Evolutionary conservation across 2,888 invertebrate genomes (phyloP), one percentile per base, ranked within the genome.

Genomic region (Odontocerum albicorne): DNA sequence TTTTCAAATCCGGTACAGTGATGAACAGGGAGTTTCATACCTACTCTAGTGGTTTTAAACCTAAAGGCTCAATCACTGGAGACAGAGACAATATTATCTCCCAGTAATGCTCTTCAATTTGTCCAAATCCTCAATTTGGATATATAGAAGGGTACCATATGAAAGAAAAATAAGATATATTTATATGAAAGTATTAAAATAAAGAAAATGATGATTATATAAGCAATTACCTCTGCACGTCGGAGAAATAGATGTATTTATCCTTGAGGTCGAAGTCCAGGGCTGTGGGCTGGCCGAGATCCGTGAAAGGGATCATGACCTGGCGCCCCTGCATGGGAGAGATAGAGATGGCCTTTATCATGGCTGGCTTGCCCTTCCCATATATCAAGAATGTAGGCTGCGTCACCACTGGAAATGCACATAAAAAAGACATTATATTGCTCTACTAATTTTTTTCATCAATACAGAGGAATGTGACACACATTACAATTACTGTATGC

Each of bases 291-390:
- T 83, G 76, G 38, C 77, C 76, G 15, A 86, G 78, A 68, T 83
- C 82, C 35, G 83, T 79, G 63, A 91, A 84, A 22, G 92, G 91
- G 60, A 84, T 77, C 70, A 85, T 86, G 42, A 85, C 82, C 68
- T 84, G 83, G 51, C 72, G 70, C 56, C 67, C 69, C 53, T 65
- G 68, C 42, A 62, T 59, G 6, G 63, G 52, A 36, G 66, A 65
- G 63, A 77, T 66, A 64, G 75, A 66, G 60, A 91, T 80, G 36
- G 86, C 88, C 66, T 84, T 83, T 62, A 92, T 86, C 70, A 87
- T 81, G 15, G 86, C 82, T 58, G 91, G 88, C 59, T 79, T 76
- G 54, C 81, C 81, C 70, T 84, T 85, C 10, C 81, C 81, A 64
- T 85, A 79, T 13, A 88, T 67, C 40, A 92, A 70, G 72, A 87